Evolutionary conservation across 2,113 vertebrate species (phyloP).

Genomic region (Tetrax tetrax): DNA sequence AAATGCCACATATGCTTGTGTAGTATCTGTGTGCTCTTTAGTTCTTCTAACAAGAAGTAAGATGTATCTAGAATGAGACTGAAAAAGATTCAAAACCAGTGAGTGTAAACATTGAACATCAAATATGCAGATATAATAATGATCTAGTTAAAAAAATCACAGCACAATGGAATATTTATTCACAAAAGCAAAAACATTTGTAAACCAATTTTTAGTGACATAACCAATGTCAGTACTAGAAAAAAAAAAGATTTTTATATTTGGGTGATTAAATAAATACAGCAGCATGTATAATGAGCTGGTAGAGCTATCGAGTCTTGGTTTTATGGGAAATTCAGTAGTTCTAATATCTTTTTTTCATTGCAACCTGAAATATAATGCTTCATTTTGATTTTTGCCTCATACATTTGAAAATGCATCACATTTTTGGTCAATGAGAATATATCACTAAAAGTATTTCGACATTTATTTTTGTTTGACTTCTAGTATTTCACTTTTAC

Average conservation of each 20-base stretch:
- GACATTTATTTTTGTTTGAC: constrained; percentile 20
- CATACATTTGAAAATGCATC: neutral
- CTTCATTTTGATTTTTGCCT: neutral
- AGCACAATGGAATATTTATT: neutral
- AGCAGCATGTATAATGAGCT: neutral
- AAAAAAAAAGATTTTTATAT: neutral
- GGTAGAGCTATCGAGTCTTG: neutral
- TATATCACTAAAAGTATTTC: neutral
- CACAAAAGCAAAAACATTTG: constrained; percentile 9
- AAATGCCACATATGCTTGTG: constrained; percentile 11
- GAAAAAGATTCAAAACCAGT: neutral
- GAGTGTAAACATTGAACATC: neutral
- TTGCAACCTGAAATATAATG: neutral
- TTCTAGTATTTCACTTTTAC: constrained; percentile 29
- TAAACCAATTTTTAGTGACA: constrained; percentile 16
- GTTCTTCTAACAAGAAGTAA: neutral
- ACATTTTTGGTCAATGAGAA: neutral
- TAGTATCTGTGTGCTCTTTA: neutral
- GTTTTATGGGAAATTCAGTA: neutral
- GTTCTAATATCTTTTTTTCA: neutral
- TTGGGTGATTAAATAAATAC: constrained; percentile 4
- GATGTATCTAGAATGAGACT: neutral
- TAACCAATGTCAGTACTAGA: neutral
- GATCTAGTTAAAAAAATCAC: neutral
- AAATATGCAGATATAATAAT: neutral